Evolutionary conservation across 2,113 vertebrate species (phyloP), one percentile per base, ranked within the genome.

Genomic region (Dasyprocta punctata): DNA sequence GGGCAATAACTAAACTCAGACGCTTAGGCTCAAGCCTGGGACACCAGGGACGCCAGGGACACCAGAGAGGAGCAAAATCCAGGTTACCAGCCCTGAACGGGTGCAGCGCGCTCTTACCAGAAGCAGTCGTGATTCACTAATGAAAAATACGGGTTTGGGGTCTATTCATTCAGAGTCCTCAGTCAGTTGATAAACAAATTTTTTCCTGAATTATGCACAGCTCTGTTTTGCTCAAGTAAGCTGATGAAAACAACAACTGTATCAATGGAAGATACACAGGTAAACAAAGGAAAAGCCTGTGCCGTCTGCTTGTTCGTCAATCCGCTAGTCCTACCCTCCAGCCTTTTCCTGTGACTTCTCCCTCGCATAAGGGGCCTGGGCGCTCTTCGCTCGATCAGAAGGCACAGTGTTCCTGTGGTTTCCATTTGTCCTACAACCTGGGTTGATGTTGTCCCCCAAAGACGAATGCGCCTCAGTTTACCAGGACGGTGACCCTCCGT

Each of bases 121-220:
- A 82, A 97, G 94, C 92, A 94, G 97, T 90, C 5, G 85, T 75
- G 47, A 84, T 93, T 97, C 97, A 96, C 97, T 97, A 92, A 97
- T 96, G 97, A 96, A 91, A 98, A 98, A 95, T 93, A 83, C 10
- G 19, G 17, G 60, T 96, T 95, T 95, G 94, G 77, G 96, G 52
- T 97, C 96, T 97, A 83, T 97, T 98, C 82, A 63, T 96, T 97
- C 94, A 77, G 92, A 95, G 96, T 89, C 96, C 58, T 26, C 92
- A 0, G 94, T 93, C 95, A 56, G 87, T 92, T 89, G 97, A 94
- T 96, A 97, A 92, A 92, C 86, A 95, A 94, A 98, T 98, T 98
- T 97, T 97, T 96, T 96, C 97, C 97, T 98, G 98, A 98, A 98
- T 98, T 98, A 97, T 94, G 96, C 97, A 97, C 89, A 81, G 92